Percentiles rank a stretch among this genome's conserved stretches.
phyloP scores from a whole-genome alignment of 2,113 vertebrate species.

The Melanotaenia duboulayi region DNA sequence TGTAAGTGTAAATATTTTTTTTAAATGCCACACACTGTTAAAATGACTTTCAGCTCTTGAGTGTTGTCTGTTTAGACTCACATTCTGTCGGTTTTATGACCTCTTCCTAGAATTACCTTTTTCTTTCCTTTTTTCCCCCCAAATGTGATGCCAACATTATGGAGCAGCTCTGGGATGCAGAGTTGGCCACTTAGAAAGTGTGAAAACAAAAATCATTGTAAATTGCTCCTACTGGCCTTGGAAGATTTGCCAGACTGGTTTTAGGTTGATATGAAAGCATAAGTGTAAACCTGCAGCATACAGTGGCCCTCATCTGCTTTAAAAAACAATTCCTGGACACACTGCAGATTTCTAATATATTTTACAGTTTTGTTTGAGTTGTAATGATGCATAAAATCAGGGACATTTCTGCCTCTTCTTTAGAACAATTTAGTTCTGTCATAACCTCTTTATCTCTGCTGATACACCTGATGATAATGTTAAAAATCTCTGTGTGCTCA shows the following conservation, averaged over 20 bases:
- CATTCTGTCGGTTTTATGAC: slow-evolving; percentile 32
- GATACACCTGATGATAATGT: slow-evolving; percentile 11
- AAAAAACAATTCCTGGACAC: background rate
- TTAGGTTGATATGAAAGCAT: slow-evolving; percentile 36
- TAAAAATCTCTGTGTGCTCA: too few relatives aligned
- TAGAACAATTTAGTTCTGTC: slow-evolving; percentile 17
- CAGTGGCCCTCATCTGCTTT: background rate
- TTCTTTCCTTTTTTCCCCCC: slow-evolving; percentile 24
- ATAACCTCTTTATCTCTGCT: slow-evolving; percentile 47
- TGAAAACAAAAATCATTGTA: slow-evolving; percentile 59
- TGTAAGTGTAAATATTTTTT: background rate
- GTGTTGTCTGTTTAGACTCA: slow-evolving; percentile 31
- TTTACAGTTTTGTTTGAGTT: slow-evolving; percentile 9
- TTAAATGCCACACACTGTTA: background rate
- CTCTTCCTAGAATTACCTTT: slow-evolving; percentile 53
- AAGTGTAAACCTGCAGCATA: background rate
- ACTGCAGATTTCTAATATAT: background rate
- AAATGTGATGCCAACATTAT: slow-evolving; percentile 60
- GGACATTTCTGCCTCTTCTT: slow-evolving; percentile 46
- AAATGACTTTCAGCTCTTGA: background rate
- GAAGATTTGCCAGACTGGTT: slow-evolving; percentile 55
- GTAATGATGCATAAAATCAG: slow-evolving; percentile 46
- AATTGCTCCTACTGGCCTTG: slow-evolving; percentile 53
- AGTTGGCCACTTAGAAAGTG: slow-evolving; percentile 67
- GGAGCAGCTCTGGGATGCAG: slow-evolving; percentile 45